Conservation (phyloP, 2,888 invertebrate species). For the Drosophila siamana region DNA sequence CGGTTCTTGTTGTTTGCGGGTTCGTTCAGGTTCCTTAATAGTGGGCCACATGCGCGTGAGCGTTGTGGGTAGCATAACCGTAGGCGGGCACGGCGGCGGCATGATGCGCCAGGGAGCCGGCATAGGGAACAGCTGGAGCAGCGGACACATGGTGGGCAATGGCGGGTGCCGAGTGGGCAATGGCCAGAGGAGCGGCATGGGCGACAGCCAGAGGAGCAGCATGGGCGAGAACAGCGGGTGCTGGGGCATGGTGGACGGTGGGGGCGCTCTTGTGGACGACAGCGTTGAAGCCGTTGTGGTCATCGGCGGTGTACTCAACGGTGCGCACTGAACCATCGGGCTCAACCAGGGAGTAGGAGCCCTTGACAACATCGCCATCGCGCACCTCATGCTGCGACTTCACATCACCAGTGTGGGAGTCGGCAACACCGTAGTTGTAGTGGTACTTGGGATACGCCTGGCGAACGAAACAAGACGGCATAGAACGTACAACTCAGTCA, state of each 20-base stretch:
- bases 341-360: slow-evolving; percentile 86
- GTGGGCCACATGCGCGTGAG: slow-evolving; percentile 81
- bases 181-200: slow-evolving; percentile 68
- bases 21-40: slow-evolving; percentile 69
- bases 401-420: slow-evolving; percentile 85
- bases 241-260: slow-evolving; percentile 80
- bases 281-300: slow-evolving; percentile 85
- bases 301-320: slow-evolving; percentile 86
- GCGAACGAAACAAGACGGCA: background rate
- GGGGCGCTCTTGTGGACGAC: slow-evolving; percentile 85
- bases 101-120: slow-evolving; percentile 79
- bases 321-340: slow-evolving; percentile 86
- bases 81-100: slow-evolving; percentile 79
- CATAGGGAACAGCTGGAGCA: slow-evolving; percentile 80
- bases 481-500: background rate
- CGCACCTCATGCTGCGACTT: slow-evolving; percentile 86
- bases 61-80: slow-evolving; percentile 82
- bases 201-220: slow-evolving; percentile 65
- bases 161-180: slow-evolving; percentile 65
- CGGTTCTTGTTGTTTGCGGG: background rate
- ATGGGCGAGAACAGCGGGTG: slow-evolving; percentile 69
- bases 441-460: slow-evolving; percentile 85
- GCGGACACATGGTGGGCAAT: slow-evolving; percentile 82
- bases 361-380: slow-evolving; percentile 86
- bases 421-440: slow-evolving; percentile 85